Conservation (phyloP, 2,113 vertebrate species). For the Sebastes fasciatus region DNA sequence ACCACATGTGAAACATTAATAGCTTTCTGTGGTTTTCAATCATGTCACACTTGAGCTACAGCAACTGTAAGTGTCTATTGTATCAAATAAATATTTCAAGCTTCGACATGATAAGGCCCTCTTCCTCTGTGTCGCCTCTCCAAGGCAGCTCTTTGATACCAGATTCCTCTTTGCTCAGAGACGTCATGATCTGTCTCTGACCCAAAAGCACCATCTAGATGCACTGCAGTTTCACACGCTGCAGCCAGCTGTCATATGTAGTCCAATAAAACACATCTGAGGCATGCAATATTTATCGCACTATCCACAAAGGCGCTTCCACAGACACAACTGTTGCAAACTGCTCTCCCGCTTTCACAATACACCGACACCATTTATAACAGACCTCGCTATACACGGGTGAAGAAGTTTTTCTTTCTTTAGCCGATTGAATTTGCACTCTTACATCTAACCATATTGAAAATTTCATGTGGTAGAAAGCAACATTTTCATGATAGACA, state of each 20-base stretch:
- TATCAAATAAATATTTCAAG: slow-evolving; percentile 77
- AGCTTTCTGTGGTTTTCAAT: slow-evolving; percentile 60
- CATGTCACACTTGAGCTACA: slow-evolving; percentile 62
- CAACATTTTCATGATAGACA: not conserved
- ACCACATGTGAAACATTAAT: slow-evolving; percentile 60
- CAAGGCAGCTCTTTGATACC: slow-evolving; percentile 61
- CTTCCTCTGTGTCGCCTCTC: slow-evolving; percentile 58
- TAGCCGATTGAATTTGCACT: not conserved
- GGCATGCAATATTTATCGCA: slow-evolving; percentile 70
- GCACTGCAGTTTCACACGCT: slow-evolving; percentile 51
- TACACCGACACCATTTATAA: not conserved
- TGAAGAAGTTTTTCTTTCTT: not conserved
- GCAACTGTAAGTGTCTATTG: slow-evolving; percentile 67
- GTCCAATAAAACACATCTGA: slow-evolving; percentile 71
- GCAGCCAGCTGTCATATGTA: slow-evolving; percentile 64
- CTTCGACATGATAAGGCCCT: slow-evolving; percentile 66
- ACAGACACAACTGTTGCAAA: slow-evolving; percentile 52
- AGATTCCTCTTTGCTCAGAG: slow-evolving; percentile 61
- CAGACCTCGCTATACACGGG: not conserved
- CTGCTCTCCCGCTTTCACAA: slow-evolving; percentile 21
- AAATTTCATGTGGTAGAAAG: not conserved
- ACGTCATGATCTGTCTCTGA: slow-evolving; percentile 61
- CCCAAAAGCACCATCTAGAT: slow-evolving; percentile 57
- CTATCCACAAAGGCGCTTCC: slow-evolving; percentile 47
- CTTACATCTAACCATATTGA: not conserved